These are phyloP conservation scores for Pardosa pseudoannulata DNA, from an alignment of 2,888 invertebrate species.

Conservation along the genomic window DNA sequence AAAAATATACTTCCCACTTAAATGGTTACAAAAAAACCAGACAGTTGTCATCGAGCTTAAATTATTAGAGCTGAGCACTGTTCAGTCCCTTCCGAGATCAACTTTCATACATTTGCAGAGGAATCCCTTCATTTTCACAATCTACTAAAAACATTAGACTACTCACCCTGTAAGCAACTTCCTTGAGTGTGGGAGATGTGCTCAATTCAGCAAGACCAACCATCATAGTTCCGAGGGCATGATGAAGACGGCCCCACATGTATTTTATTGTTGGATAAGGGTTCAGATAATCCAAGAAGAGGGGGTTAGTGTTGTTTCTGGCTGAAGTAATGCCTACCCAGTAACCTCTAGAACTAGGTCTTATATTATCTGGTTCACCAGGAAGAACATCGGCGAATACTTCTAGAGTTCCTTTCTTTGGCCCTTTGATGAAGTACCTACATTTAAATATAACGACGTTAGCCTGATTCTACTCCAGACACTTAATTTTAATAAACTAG, in stretches of 20 bases:
- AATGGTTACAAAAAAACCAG: no score
- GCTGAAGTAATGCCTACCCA: constrained; percentile 76
- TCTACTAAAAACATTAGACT: no score
- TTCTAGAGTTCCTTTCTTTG: constrained; percentile 87
- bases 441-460: neutral
- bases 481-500: no score
- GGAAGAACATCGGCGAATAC: constrained; percentile 86
- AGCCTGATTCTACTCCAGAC: no score
- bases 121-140: no score
- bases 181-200: constrained; percentile 15
- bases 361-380: constrained; percentile 83
- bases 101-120: no score
- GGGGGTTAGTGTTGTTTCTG: constrained; percentile 52
- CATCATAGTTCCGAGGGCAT: constrained; percentile 55
- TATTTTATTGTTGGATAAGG: constrained; percentile 52
- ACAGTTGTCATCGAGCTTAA: no score
- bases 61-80: no score
- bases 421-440: constrained; percentile 86
- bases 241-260: constrained; percentile 33
- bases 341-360: constrained; percentile 76
- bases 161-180: constrained; percentile 59
- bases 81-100: no score
- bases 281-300: constrained; percentile 50
- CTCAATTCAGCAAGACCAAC: constrained; percentile 26
- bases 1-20: no score